Conservation (phyloP, 2,113 vertebrate genomes). For the Amia ocellicauda region DNA sequence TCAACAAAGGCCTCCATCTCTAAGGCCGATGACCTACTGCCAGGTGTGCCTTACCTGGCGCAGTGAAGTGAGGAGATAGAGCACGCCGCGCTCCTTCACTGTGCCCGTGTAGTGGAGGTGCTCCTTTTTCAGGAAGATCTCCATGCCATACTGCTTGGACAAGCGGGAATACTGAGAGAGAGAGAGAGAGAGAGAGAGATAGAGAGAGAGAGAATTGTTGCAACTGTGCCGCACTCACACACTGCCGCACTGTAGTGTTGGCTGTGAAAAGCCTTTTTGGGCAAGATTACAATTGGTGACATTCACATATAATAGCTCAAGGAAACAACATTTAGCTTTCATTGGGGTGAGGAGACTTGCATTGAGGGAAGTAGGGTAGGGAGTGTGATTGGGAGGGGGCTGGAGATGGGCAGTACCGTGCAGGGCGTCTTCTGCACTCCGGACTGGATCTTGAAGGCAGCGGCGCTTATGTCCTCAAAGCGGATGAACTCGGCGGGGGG, state of each 20-base stretch:
- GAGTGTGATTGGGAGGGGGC: neutral
- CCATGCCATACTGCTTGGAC: constrained; percentile 85
- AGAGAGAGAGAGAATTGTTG: too few species aligned
- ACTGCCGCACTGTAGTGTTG: too few species aligned
- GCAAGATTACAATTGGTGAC: too few species aligned
- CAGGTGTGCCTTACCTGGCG: constrained; percentile 80
- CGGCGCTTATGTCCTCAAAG: constrained; percentile 84
- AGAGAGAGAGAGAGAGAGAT: constrained; percentile 24
- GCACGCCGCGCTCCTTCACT: constrained; percentile 81
- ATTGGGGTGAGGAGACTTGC: neutral
- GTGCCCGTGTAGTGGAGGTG: constrained; percentile 84
- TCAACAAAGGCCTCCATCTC: too few species aligned
- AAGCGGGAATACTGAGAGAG: constrained; percentile 79
- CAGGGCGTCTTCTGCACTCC: constrained; percentile 83
- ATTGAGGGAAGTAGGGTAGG: neutral
- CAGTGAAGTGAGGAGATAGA: constrained; percentile 75
- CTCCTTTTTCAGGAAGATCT: constrained; percentile 88
- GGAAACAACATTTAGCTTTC: too few species aligned
- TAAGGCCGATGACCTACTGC: too few species aligned
- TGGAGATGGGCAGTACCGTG: constrained; percentile 59
- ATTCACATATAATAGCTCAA: too few species aligned
- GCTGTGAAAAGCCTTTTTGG: too few species aligned
- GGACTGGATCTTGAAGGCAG: constrained; percentile 79
- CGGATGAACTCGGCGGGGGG: constrained; percentile 59
- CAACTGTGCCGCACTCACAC: too few species aligned